Base-by-base conservation (phyloP, 2,113 vertebrate genomes). In the Hemibagrus wyckioides region DNA sequence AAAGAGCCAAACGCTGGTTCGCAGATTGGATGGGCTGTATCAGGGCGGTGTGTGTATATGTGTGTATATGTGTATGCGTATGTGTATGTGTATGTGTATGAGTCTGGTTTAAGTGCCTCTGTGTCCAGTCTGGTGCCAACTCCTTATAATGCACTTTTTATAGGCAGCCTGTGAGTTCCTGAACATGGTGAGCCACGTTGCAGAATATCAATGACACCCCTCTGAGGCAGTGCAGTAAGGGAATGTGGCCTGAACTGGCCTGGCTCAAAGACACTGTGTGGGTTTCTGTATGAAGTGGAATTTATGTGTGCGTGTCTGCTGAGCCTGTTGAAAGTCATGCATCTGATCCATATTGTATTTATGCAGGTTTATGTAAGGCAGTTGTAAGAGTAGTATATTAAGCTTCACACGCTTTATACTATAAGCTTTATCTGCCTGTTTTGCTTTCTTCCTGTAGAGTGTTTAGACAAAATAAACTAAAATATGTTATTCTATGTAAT, bases 191-290 rank as follows among this genome's bases (percentile, higher is more conserved):
- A 93, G 92, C 87, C 88, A 80, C 89, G 89, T 92, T 86, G 89
- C 89, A 86, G 93, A 94, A 95, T 95, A 93, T 94, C 91, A 95
- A 94, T 94, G 92, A 93, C 89, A 89, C 36, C 73, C n/a, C 83
- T 54, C 85, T 88, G 84, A 90, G 85, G 69, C 85, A 82, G 87
- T 84, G 81, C 85, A 65, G 41, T 83, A 65, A 65, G 41, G 59
- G 57, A 82, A 63, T 65, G 39, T 82, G 80, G 81, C 57, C 57
- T 82, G 36, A 82, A 82, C 80, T 82, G 80, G 80, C 39, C 57
- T 83, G 81, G 59, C 59, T 83, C 41, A 63, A 6, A 65, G 2
- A 33, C 28, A 65, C 19, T 9, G 17, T 83, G 81, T 83, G 59
- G 41, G 41, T 81, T 81, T 59, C 33, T 41, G 33, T 41, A 36